Evolutionary conservation across 2,888 invertebrate genomes (phyloP), one percentile per base, ranked within the genome.

Genomic region (Girardia tigrina): DNA sequence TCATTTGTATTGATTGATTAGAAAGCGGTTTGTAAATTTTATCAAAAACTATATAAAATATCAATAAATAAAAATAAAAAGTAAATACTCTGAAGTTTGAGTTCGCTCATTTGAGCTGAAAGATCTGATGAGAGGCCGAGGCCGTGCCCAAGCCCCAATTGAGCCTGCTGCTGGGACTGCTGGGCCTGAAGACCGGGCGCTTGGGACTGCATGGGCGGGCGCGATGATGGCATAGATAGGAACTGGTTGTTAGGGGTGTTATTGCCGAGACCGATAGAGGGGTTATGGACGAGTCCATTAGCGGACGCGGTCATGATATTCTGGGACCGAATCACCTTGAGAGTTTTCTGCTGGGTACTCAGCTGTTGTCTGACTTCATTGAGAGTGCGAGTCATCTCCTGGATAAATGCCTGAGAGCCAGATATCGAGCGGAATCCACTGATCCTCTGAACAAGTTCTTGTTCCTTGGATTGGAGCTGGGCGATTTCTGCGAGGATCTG

Each of bases 331-430:
- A 56, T 56, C n/a, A 56, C 56, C 23, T 56, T 56, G 56, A 56
- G 56, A 56, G 56, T 56, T n/a, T n/a, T 56, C 23, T 56, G 56
- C n/a, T 56, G 56, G n/a, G 56, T 56, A 16, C 23, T 56, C n/a
- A 56, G 23, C 23, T 56, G 56, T 23, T 56, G 56, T n/a, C 56
- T n/a, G 6, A 56, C 56, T n/a, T 56, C 56, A 56, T n/a, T 56
- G 56, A 56, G 56, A 4, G 56, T 56, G n/a, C 56, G 56, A 56
- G 56, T 56, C n/a, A 56, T 56, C 56, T 56, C 56, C 56, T 56
- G 56, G 23, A 56, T 56, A 56, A 56, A 56, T n/a, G 56, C 56
- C 23, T 56, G 56, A 56, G 56, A 56, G n/a, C 56, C 56, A 23
- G 56, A n/a, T n/a, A 56, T 56, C 23, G 56, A 56, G 56, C 56